A percentile compares a stretch with the other conserved stretches of the same genome.
Evolutionary conservation across 2,113 vertebrate species (phyloP).

Genomic region (Phyllostomus hastatus): DNA sequence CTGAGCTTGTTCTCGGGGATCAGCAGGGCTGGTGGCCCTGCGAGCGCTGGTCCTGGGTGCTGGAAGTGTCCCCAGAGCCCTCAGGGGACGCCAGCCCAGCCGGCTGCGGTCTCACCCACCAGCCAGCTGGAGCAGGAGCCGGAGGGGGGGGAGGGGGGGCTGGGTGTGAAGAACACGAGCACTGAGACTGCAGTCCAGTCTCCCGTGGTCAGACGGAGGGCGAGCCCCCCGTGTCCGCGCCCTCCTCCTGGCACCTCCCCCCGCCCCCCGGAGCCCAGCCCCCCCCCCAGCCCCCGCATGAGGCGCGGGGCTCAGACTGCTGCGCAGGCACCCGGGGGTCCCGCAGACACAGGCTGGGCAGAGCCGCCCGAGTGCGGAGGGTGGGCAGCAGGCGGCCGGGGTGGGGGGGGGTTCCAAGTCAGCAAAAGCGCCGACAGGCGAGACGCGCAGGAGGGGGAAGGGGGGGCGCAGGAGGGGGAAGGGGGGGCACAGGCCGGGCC

Average conservation of each 20-base stretch:
- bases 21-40: not conserved
- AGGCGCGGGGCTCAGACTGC: too few relatives aligned
- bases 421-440: fast-evolving
- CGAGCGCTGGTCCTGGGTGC: not conserved
- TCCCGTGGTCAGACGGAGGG: not conserved
- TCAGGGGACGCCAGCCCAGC: fast-evolving
- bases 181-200: fast-evolving
- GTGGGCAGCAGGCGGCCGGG: fast-evolving
- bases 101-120: fast-evolving
- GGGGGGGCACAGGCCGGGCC: fast-evolving
- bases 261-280: too few relatives aligned
- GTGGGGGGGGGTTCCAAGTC: fast-evolving
- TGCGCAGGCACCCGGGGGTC: too few relatives aligned
- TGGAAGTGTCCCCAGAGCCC: not conserved
- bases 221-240: too few relatives aligned
- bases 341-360: fast-evolving
- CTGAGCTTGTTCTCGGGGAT: not conserved
- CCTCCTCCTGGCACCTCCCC: too few relatives aligned
- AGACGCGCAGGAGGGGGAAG: fast-evolving
- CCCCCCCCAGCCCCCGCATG: too few relatives aligned
- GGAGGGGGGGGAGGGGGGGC: fast-evolving
- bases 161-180: fast-evolving
- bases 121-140: fast-evolving
- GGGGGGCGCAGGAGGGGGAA: fast-evolving
- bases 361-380: fast-evolving